A percentile compares a stretch with the other conserved stretches of the same genome.
These are phyloP conservation scores for Lerema accius DNA, from an alignment of 1,140 invertebrate genomes.

Conservation along the genomic window DNA sequence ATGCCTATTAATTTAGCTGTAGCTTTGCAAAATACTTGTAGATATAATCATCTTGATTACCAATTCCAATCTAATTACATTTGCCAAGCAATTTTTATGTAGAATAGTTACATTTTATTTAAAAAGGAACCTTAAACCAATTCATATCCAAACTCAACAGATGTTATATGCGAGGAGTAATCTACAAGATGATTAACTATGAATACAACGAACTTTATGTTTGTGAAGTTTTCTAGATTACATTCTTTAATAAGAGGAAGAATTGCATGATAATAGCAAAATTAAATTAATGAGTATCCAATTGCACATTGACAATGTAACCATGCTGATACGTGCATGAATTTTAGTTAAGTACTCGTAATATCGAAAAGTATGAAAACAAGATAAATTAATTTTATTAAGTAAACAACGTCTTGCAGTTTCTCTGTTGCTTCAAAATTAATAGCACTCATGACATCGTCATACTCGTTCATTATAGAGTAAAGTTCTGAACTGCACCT, in stretches of 20 bases:
- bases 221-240: slow-evolving; percentile 6
- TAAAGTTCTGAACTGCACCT: slow-evolving; percentile 41
- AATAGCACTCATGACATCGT: slow-evolving; percentile 10
- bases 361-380: neutral
- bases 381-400: too few relatives aligned
- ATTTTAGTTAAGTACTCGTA: too few relatives aligned
- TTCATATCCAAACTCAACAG: neutral
- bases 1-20: neutral
- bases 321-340: too few relatives aligned
- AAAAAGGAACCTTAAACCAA: neutral
- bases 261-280: neutral
- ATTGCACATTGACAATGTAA: slow-evolving; percentile 2
- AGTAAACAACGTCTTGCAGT: too few relatives aligned
- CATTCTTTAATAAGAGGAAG: neutral
- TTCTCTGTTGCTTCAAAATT: slow-evolving; percentile 2
- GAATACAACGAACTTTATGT: slow-evolving; percentile 16
- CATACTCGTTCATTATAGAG: slow-evolving; percentile 14
- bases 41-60: too few relatives aligned
- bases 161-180: neutral
- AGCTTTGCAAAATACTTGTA: neutral
- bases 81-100: too few relatives aligned
- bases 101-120: too few relatives aligned
- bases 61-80: too few relatives aligned
- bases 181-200: neutral
- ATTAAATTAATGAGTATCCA: slow-evolving; percentile 13